phyloP scores from a whole-genome alignment of 2,888 invertebrate species.

The Ichneumon xanthorius region DNA sequence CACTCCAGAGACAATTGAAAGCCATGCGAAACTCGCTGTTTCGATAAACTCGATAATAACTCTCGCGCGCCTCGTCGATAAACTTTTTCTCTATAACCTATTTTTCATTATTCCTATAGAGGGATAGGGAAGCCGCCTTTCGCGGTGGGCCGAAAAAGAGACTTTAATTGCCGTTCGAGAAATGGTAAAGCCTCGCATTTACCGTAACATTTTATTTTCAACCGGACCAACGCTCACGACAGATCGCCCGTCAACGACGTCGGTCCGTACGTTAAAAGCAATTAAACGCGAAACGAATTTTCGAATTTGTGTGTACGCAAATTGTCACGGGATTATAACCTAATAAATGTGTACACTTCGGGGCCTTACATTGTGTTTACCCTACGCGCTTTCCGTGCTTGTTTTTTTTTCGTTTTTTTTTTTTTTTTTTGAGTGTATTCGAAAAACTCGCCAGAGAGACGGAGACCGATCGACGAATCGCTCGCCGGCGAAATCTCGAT shows the following conservation, averaged over 20 bases:
- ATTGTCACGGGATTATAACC: slow-evolving; percentile 76
- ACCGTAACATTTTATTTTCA: background rate
- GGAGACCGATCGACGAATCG: background rate
- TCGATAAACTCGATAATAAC: slow-evolving; percentile 53
- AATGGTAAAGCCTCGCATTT: slow-evolving; percentile 68
- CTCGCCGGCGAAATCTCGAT: background rate
- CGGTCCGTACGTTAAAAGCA: too few species aligned
- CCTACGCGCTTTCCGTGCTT: slow-evolving; percentile 70
- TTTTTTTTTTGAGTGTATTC: slow-evolving; percentile 58
- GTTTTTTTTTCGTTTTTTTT: slow-evolving; percentile 71
- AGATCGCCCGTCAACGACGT: too few species aligned
- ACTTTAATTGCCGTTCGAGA: slow-evolving; percentile 78
- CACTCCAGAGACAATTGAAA: slow-evolving; percentile 58
- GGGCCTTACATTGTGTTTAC: slow-evolving; percentile 78
- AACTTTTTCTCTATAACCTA: slow-evolving; percentile 79
- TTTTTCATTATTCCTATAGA: slow-evolving; percentile 70
- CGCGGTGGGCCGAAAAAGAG: slow-evolving; percentile 75
- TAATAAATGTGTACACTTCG: slow-evolving; percentile 73
- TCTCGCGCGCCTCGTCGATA: slow-evolving; percentile 17
- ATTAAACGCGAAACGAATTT: background rate
- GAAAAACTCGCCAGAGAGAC: background rate
- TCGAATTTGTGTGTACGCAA: slow-evolving; percentile 55
- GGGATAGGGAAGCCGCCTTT: slow-evolving; percentile 69
- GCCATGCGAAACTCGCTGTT: slow-evolving; percentile 63
- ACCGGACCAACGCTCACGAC: background rate